These are phyloP conservation scores for Pseudopipra pipra DNA, from an alignment of 2,113 vertebrate genomes.

Conservation along the genomic window DNA sequence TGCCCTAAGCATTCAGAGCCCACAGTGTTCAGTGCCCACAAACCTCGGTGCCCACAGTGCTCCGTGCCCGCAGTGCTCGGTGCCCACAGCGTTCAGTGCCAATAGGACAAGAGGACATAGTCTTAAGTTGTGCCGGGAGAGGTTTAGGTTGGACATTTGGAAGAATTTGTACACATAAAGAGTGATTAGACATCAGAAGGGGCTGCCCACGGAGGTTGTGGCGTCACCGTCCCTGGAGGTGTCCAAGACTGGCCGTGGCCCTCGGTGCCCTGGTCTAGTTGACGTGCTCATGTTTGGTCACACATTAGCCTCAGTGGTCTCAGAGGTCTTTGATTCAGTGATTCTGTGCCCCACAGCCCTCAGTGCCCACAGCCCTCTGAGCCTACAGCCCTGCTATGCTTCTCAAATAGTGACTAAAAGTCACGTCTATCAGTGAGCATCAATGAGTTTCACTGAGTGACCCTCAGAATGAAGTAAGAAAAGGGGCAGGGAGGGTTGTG, in stretches of 20 bases:
- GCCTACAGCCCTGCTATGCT: background rate
- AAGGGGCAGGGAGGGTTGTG: background rate
- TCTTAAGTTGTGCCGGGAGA: accelerated
- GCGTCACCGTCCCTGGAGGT: background rate
- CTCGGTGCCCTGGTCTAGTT: background rate
- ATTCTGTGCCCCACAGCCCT: background rate
- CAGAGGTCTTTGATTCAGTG: background rate
- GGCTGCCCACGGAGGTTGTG: background rate
- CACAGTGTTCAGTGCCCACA: background rate
- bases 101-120: background rate
- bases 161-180: no score
- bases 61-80: background rate
- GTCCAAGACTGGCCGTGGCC: accelerated
- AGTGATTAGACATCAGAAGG: accelerated
- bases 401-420: background rate
- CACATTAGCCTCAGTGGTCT: background rate
- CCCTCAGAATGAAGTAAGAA: background rate
- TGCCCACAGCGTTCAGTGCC: background rate
- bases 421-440: background rate
- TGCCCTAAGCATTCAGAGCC: no score
- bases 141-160: background rate
- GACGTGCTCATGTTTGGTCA: background rate
- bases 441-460: background rate
- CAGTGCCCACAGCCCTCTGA: background rate
- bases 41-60: background rate